phyloP scores from a whole-genome alignment of 1,140 invertebrate species.

The Conopomorpha cramerella region DNA sequence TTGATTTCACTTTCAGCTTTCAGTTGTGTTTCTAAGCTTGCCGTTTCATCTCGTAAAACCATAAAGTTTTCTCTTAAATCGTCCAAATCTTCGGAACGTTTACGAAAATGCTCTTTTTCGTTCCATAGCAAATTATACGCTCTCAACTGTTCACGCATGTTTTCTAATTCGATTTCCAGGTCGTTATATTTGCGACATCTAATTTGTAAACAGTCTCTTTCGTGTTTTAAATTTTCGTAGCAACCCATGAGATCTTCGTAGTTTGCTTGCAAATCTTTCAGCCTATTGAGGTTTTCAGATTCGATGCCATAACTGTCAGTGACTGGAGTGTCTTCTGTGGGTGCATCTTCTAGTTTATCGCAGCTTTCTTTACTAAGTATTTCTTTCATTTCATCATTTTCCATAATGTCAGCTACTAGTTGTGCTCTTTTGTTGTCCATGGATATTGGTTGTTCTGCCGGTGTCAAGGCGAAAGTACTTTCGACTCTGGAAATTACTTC shows the following conservation, averaged over 20 bases:
- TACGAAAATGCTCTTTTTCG: slow-evolving; percentile 40
- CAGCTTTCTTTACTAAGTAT: slow-evolving; percentile 27
- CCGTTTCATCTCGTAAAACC: slow-evolving; percentile 34
- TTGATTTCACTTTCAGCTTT: slow-evolving; percentile 41
- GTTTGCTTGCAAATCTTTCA: slow-evolving; percentile 40
- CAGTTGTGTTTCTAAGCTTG: slow-evolving; percentile 32
- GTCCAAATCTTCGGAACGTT: slow-evolving; percentile 37
- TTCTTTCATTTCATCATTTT: slow-evolving; percentile 46
- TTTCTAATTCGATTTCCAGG: slow-evolving; percentile 31
- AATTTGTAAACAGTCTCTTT: slow-evolving; percentile 25
- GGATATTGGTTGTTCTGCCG: slow-evolving; percentile 14
- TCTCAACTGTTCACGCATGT: slow-evolving; percentile 21
- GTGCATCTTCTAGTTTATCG: slow-evolving; percentile 13
- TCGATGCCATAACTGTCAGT: slow-evolving; percentile 25
- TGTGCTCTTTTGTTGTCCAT: slow-evolving; percentile 37
- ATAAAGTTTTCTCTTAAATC: slow-evolving; percentile 37
- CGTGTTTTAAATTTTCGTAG: slow-evolving; percentile 39
- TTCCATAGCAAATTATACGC: slow-evolving; percentile 39
- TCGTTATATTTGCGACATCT: slow-evolving; percentile 31
- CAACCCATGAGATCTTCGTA: slow-evolving; percentile 35
- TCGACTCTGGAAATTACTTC: slow-evolving; percentile 22
- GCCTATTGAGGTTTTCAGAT: slow-evolving; percentile 26
- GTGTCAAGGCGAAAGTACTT: slow-evolving; percentile 21
- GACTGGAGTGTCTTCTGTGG: slow-evolving; percentile 12
- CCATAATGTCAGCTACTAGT: slow-evolving; percentile 44